Evolutionary conservation across 2,797 vertebrate genomes (phyloP).

Genomic region (Pseudomugil gertrudae): DNA sequence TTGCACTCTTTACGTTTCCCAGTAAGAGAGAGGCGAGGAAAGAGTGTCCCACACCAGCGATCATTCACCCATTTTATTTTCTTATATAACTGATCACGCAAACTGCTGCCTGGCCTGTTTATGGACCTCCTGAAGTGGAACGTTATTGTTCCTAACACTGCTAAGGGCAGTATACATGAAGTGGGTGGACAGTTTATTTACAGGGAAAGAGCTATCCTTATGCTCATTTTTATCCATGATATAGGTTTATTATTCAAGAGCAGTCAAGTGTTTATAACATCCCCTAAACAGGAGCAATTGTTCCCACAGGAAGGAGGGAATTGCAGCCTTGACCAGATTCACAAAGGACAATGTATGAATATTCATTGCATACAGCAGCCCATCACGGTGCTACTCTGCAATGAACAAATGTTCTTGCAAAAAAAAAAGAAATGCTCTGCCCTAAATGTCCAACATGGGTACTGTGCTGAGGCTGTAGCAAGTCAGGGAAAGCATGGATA

Average conservation of each 20-base stretch:
- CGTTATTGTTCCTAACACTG: constrained; percentile 44
- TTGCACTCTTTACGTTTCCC: constrained; percentile 36
- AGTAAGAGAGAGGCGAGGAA: constrained; percentile 41
- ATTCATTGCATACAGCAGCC: constrained; percentile 34
- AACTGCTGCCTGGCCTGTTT: constrained; percentile 57
- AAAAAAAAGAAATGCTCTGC: constrained; percentile 4
- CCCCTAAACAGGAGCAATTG: constrained; percentile 46
- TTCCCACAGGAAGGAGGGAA: constrained; percentile 40
- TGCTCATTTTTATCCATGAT: constrained; percentile 56
- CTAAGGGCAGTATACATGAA: constrained; percentile 45
- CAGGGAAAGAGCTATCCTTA: constrained; percentile 50
- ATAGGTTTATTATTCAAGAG: constrained; percentile 60
- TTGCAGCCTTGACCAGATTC: constrained; percentile 44
- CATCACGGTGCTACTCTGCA: constrained; percentile 20
- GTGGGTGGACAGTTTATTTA: constrained; percentile 64
- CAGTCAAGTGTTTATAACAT: constrained; percentile 62
- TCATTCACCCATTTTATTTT: constrained; percentile 70
- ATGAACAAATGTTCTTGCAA: constrained; percentile 31
- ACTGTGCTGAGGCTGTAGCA: constrained; percentile 31
- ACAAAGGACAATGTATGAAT: constrained; percentile 33
- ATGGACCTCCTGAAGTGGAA: constrained; percentile 66
- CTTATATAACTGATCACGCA: constrained; percentile 54
- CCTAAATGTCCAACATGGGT: constrained; percentile 31
- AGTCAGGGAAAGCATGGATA: constrained; percentile 74
- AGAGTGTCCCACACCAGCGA: constrained; percentile 75